Conservation (phyloP, 2,888 invertebrate species). For the Melanophora roralis region DNA sequence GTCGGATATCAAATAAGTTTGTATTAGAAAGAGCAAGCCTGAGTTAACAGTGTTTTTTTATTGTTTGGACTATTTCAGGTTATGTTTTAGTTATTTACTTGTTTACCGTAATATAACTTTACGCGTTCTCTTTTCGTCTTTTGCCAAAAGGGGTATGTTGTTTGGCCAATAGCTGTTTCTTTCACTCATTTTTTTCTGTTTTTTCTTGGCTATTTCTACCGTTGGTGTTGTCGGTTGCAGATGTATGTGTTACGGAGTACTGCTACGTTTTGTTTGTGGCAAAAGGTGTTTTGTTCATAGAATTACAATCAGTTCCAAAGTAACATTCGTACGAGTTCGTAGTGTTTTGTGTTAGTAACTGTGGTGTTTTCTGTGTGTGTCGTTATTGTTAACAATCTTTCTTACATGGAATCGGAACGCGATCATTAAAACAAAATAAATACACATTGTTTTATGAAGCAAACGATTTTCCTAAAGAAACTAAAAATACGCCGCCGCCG, state of each 20-base stretch:
- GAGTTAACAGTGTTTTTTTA: background rate
- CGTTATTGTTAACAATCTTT: conserved; percentile 36
- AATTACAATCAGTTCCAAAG: conserved; percentile 75
- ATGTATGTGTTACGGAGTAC: conserved; percentile 19
- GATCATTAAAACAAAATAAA: conserved; percentile 7
- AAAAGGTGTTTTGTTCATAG: conserved; percentile 68
- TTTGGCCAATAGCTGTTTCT: background rate
- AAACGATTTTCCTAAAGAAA: conserved; percentile 33
- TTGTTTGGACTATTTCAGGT: conserved; percentile 45
- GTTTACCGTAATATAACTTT: background rate
- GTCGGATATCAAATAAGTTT: background rate
- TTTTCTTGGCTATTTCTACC: conserved; percentile 2
- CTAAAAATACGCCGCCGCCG: conserved; percentile 54
- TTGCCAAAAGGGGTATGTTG: background rate
- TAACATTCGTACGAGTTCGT: conserved; percentile 75
- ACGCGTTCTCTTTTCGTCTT: conserved; percentile 12
- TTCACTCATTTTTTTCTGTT: background rate
- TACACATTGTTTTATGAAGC: conserved; percentile 4
- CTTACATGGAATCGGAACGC: conserved; percentile 33
- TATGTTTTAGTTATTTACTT: conserved; percentile 16
- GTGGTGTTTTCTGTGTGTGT: conserved; percentile 57
- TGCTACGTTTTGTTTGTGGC: conserved; percentile 49
- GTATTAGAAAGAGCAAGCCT: background rate
- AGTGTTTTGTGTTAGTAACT: conserved; percentile 68
- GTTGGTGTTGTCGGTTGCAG: conserved; percentile 29